Percentiles rank a stretch among this genome's conserved stretches.
phyloP scores from a whole-genome alignment of 30 jellyfish, hydroid and myxozoan genomes.

The Cassiopea xamachana region DNA sequence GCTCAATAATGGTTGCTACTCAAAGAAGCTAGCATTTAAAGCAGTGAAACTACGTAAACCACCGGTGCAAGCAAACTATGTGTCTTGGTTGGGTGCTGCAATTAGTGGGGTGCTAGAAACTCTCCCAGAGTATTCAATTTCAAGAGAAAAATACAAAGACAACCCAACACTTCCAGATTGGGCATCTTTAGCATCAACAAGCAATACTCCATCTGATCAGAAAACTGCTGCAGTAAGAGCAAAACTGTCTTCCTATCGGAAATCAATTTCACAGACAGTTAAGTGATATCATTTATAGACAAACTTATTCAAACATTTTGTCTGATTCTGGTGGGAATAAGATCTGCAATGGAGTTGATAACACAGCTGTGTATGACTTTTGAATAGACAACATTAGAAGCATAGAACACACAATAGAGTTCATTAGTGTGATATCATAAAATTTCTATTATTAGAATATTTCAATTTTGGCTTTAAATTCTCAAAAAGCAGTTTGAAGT shows the following conservation, averaged over 20 bases:
- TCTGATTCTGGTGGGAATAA: not conserved
- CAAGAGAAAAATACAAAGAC: conserved; percentile 81
- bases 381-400: no score
- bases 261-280: conserved; percentile 56
- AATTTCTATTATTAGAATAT: no score
- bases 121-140: conserved; percentile 80
- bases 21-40: conserved; percentile 71
- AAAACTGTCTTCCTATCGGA: conserved; percentile 80
- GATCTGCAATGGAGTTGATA: not conserved
- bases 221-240: conserved; percentile 47
- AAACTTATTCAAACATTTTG: no score
- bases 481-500: no score
- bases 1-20: conserved; percentile 60
- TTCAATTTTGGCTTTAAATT: no score
- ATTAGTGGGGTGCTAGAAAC: conserved; percentile 90
- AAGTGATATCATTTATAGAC: not conserved
- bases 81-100: conserved; percentile 97
- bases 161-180: conserved; percentile 89
- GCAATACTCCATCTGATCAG: conserved; percentile 47
- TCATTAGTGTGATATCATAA: no score
- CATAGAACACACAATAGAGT: no score
- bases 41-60: conserved; percentile 66
- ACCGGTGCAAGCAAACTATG: conserved; percentile 91
- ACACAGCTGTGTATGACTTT: no score
- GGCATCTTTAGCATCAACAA: conserved; percentile 73